Evolutionary conservation across 2,797 vertebrate species (phyloP).

Genomic region (Cyprinella venusta): DNA sequence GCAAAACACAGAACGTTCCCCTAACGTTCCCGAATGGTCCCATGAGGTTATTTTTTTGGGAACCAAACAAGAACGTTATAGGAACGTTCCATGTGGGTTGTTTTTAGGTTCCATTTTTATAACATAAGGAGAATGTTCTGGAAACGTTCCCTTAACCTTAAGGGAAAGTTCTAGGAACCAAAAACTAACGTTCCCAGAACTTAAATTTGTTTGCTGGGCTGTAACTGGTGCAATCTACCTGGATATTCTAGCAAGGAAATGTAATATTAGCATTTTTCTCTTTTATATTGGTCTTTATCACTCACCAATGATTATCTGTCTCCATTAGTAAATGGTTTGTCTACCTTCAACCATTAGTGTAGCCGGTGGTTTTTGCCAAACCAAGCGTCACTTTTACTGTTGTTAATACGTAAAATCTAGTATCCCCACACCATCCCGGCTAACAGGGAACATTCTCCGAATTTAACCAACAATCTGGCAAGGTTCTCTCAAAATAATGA

Average conservation of each 20-base stretch:
- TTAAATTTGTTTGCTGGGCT: too few species aligned
- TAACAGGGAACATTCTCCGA: not conserved
- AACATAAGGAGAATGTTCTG: too few species aligned
- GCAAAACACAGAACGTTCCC: too few species aligned
- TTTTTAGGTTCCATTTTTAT: too few species aligned
- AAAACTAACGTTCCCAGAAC: too few species aligned
- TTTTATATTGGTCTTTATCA: not conserved
- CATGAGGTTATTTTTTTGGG: too few species aligned
- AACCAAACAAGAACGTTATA: too few species aligned
- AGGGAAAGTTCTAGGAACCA: too few species aligned
- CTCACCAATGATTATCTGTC: constrained; percentile 53
- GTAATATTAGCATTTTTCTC: not conserved
- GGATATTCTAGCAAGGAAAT: not conserved
- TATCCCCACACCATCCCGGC: not conserved
- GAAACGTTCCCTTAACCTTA: too few species aligned
- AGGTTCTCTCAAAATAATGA: not conserved
- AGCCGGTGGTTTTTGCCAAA: not conserved
- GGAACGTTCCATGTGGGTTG: too few species aligned
- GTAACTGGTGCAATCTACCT: not conserved
- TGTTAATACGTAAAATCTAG: not conserved
- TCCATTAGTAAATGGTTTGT: constrained; percentile 47
- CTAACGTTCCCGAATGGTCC: too few species aligned
- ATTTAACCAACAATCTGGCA: not conserved
- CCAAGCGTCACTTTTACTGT: not conserved
- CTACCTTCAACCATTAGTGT: constrained; percentile 31